These are phyloP conservation scores for Alectoris magna DNA, from an alignment of 2,797 vertebrate species.

Conservation along the genomic window DNA sequence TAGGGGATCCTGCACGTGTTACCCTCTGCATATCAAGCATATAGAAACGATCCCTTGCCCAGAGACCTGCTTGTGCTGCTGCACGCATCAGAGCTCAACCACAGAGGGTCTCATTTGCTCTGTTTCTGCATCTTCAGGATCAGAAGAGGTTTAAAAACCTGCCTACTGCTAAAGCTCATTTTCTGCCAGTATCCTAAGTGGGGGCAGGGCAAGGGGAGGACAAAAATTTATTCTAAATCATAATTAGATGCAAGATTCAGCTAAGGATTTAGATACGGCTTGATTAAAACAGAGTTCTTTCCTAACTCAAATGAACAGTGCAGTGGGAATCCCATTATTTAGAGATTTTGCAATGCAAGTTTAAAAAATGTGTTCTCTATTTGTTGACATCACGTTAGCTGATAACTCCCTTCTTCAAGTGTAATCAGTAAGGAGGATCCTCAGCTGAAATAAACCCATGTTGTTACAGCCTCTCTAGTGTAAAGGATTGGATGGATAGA, in stretches of 20 bases:
- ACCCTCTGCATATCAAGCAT: not conserved
- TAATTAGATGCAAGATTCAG: conserved; percentile 67
- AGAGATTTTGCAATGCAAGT: not conserved
- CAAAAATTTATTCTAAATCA: conserved; percentile 43
- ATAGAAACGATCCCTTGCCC: not conserved
- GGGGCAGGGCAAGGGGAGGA: not conserved
- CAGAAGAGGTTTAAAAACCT: conserved; percentile 58
- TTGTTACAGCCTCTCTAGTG: not conserved
- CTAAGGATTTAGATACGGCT: conserved; percentile 57
- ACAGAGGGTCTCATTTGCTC: conserved; percentile 44
- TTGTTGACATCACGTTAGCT: not conserved
- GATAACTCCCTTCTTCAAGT: conserved; percentile 4
- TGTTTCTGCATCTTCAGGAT: conserved; percentile 62
- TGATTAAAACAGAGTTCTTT: conserved; percentile 73
- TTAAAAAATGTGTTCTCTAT: not conserved
- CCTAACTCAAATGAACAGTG: conserved; percentile 42
- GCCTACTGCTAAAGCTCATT: conserved; percentile 54
- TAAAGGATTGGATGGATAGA: not conserved
- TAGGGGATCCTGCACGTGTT: conserved; percentile 11
- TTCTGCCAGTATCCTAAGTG: conserved; percentile 65
- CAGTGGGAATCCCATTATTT: not conserved
- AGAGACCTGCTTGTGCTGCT: not conserved
- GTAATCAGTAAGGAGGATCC: not conserved
- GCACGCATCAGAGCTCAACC: not conserved
- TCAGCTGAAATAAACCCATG: not conserved